Evolutionary conservation across 2,113 vertebrate genomes (phyloP).

Genomic region (Coptodon rendalli): DNA sequence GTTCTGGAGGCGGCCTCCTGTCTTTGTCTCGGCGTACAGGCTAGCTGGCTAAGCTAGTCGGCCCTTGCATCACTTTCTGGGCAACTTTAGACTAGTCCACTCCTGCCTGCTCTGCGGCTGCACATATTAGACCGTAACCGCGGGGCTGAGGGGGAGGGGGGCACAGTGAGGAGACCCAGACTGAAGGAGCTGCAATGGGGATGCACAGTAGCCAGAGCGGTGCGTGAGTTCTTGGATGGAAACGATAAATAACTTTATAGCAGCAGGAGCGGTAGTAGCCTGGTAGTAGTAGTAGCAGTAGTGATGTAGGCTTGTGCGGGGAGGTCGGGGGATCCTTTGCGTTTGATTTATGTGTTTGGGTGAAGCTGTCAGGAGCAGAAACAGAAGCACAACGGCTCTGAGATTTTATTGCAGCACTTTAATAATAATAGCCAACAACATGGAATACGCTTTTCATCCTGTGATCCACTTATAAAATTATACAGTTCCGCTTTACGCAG

Average conservation of each 20-base stretch:
- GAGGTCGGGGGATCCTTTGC: constrained; percentile 70
- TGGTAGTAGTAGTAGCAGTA: constrained; percentile 31
- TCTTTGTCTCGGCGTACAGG: constrained; percentile 70
- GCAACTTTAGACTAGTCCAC: constrained; percentile 69
- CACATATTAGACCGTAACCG: constrained; percentile 24
- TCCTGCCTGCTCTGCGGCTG: constrained; percentile 54
- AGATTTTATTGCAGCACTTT: constrained; percentile 79
- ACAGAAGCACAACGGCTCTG: constrained; percentile 53
- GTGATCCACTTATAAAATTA: neutral
- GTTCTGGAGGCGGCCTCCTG: constrained; percentile 65
- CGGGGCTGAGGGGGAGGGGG: constrained; percentile 25
- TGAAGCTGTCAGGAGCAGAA: constrained; percentile 71
- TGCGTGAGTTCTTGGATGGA: constrained; percentile 55
- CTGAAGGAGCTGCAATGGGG: constrained; percentile 35
- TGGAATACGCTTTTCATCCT: neutral
- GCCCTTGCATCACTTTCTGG: constrained; percentile 65
- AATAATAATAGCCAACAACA: constrained; percentile 68
- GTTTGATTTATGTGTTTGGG: constrained; percentile 81
- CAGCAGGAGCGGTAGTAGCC: constrained; percentile 53
- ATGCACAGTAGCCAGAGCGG: constrained; percentile 63
- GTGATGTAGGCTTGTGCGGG: constrained; percentile 31
- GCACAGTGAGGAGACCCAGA: constrained; percentile 6
- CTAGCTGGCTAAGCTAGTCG: constrained; percentile 65
- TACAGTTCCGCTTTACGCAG: neutral
- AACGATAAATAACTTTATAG: constrained; percentile 70